These are phyloP conservation scores for Steinernema scapterisci DNA, from an alignment of 2,888 invertebrate genomes.

Conservation along the genomic window DNA sequence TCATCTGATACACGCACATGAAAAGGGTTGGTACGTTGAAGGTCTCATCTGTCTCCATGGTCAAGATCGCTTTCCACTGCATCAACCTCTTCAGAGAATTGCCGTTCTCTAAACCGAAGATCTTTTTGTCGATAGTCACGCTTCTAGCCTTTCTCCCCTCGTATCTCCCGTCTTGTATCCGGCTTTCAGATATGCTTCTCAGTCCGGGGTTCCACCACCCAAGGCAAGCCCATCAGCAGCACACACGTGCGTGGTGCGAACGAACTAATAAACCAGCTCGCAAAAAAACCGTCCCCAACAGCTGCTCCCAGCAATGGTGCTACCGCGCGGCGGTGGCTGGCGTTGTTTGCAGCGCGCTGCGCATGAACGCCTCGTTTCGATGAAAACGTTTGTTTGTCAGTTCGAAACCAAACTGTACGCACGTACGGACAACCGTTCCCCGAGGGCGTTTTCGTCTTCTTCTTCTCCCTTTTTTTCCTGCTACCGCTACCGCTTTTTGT, in stretches of 20 bases:
- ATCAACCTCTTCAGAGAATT: no score
- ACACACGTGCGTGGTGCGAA: not conserved
- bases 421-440: conserved; percentile 11
- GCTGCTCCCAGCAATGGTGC: no score
- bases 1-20: not conserved
- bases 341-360: conserved; percentile 16
- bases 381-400: conserved; percentile 31
- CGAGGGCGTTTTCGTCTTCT: conserved; percentile 3
- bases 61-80: no score
- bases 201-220: not conserved
- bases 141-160: not conserved
- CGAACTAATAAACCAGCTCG: conserved; percentile 26
- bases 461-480: not conserved
- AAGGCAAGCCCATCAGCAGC: not conserved
- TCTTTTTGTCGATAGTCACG: no score
- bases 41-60: not conserved
- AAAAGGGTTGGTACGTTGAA: not conserved
- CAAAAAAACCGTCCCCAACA: conserved; percentile 6
- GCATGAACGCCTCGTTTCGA: conserved; percentile 27
- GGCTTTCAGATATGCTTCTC: not conserved
- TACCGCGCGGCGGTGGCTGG: no score
- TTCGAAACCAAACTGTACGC: conserved; percentile 9
- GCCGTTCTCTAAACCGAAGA: no score
- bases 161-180: not conserved
- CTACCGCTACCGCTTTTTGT: not conserved